Conservation (phyloP, 2,113 vertebrate species). For the Stercorarius parasiticus region DNA sequence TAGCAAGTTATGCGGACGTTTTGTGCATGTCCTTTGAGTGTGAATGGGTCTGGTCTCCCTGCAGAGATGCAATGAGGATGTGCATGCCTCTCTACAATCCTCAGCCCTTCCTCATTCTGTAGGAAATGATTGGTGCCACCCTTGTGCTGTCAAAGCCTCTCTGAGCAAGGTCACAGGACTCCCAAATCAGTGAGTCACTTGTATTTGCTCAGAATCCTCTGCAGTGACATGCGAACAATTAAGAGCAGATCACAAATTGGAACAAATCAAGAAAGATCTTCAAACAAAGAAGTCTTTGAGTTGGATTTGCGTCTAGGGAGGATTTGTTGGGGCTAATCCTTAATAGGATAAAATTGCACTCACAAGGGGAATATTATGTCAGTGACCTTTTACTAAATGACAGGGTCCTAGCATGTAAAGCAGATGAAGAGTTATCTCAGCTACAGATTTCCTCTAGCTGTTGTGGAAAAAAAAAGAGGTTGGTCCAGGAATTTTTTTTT, state of each 20-base stretch:
- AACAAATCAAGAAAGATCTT: not conserved
- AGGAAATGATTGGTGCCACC: not conserved
- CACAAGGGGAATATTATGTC: conserved; percentile 14
- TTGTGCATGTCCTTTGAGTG: not conserved
- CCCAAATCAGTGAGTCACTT: not conserved
- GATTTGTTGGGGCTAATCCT: not conserved
- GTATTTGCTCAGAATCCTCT: not conserved
- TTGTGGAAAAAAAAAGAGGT: not conserved
- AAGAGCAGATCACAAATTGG: not conserved
- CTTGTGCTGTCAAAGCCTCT: not conserved
- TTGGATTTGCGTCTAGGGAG: not conserved
- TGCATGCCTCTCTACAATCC: not conserved
- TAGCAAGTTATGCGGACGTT: not conserved
- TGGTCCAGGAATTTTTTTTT: not conserved
- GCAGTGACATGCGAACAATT: not conserved
- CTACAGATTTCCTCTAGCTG: not conserved
- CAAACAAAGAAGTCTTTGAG: conserved; percentile 19
- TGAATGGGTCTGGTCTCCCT: not conserved
- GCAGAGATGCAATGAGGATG: not conserved
- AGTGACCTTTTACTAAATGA: not conserved
- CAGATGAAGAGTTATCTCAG: not conserved
- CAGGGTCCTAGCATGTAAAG: not conserved
- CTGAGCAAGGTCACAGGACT: conserved; percentile 10
- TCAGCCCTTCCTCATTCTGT: not conserved
- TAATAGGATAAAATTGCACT: conserved; percentile 37